phyloP scores from a whole-genome alignment of 2,888 invertebrate genomes.

The Ariolimax columbianus region DNA sequence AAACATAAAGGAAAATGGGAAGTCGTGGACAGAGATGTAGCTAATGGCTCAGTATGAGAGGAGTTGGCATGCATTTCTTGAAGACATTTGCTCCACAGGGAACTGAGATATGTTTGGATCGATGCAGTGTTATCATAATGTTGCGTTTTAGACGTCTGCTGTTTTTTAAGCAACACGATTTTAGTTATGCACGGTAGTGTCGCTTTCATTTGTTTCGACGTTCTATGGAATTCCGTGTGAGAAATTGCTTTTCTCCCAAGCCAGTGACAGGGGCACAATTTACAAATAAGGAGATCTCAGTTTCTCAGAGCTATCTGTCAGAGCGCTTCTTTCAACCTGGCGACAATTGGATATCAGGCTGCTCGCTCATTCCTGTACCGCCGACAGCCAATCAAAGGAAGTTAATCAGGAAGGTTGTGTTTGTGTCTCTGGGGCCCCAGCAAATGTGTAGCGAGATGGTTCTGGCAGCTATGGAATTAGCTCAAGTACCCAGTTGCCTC shows the following conservation, averaged over 20 bases:
- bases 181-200: no score
- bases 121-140: no score
- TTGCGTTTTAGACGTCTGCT: no score
- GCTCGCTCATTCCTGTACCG: constrained; percentile 28
- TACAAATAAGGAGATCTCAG: constrained; percentile 35
- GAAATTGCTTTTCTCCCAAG: neutral
- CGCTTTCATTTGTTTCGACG: no score
- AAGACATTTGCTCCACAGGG: no score
- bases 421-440: constrained; percentile 12
- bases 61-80: no score
- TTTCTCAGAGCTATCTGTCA: neutral
- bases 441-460: constrained; percentile 21
- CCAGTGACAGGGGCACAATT: neutral
- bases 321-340: constrained; percentile 9
- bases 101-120: no score
- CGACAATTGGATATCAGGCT: constrained; percentile 36
- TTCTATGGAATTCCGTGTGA: no score
- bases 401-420: constrained; percentile 43
- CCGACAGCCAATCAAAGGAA: constrained; percentile 49
- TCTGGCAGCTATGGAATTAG: constrained; percentile 40
- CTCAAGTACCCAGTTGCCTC: neutral
- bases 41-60: no score
- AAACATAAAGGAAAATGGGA: no score
- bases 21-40: no score
- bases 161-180: no score